Evolutionary conservation across 2,113 vertebrate genomes (phyloP).

Genomic region (Tricholaema leucomelas): DNA sequence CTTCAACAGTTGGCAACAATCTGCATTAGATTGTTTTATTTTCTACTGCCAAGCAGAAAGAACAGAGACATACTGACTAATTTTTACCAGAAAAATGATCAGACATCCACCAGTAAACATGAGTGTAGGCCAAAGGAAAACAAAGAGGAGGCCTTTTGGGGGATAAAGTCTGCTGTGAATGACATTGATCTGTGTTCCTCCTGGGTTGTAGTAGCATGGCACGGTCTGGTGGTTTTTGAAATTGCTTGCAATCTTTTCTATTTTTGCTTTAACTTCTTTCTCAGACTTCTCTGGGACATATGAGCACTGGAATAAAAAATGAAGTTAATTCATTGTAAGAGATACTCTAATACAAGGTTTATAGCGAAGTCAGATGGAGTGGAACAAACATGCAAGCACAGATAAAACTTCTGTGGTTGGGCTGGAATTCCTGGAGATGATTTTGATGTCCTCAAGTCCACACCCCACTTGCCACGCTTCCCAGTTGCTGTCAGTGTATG

Average conservation of each 20-base stretch:
- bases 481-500: background rate
- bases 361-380: background rate
- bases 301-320: slow-evolving; percentile 74
- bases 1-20: background rate
- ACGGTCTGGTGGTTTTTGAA: slow-evolving; percentile 67
- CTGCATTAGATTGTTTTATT: background rate
- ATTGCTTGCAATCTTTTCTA: slow-evolving; percentile 67
- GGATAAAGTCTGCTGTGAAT: slow-evolving; percentile 73
- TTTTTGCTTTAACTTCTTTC: slow-evolving; percentile 39
- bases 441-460: background rate
- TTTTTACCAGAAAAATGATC: slow-evolving; percentile 78
- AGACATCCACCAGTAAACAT: slow-evolving; percentile 76
- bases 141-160: slow-evolving; percentile 52
- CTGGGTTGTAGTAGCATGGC: slow-evolving; percentile 69
- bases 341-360: background rate
- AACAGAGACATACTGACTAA: slow-evolving; percentile 78
- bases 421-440: background rate
- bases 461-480: background rate
- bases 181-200: slow-evolving; percentile 48
- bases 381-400: background rate
- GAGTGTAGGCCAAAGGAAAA: slow-evolving; percentile 78
- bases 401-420: background rate
- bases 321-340: background rate
- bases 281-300: slow-evolving; percentile 71
- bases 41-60: slow-evolving; percentile 71